Base-by-base conservation (phyloP, 2,797 vertebrate species). In the Menidia menidia region DNA sequence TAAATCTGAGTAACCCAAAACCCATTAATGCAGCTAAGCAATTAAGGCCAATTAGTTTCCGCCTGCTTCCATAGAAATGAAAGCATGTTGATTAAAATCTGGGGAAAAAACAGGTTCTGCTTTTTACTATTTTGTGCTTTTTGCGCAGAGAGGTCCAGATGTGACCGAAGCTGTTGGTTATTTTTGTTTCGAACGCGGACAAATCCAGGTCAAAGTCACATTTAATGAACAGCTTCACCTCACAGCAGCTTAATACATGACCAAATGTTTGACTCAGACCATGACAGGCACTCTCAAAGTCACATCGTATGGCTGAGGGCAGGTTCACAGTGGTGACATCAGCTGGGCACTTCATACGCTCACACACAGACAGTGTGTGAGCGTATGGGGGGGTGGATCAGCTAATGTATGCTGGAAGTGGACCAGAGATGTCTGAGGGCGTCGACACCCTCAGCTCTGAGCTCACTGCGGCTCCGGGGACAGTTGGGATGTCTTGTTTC, bases 401-500 rank as follows among this genome's bases (percentile, higher is more conserved):
- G 52, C 60, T 83, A 78, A 83, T 78, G 59, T 73, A 73, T 83
- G 70, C 65, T 71, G 78, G 73, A 71, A 73, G 72, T 44, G 52
- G 77, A 68, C 71, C 66, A 64, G 57, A 44, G 75, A 85, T 76
- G 77, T 89, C 87, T 83, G 72, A 71, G 9, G 48, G 72, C 69
- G 80, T 77, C 73, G 54, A 73, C 82, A 83, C 78, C 74, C 80
- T 70, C 78, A 32, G 78, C 83, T 81, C 74, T 16, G 2, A 77
- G 73, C 77, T 86, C 78, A 75, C 75, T 15, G 3, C 41, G 57
- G 69, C 84, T 79, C 68, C 73, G 52, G 71, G 64, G 74, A 84
- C 63, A 74, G 64, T 79, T 86, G 79, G 82, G 83, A 88, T 81
- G 80, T 87, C 85, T 89, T 92, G 87, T 87, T 90, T 76, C 78